A percentile compares a stretch with the other conserved stretches of the same genome.
Evolutionary conservation across 2,888 invertebrate genomes (phyloP).

Genomic region (Alentia gelatinosa): DNA sequence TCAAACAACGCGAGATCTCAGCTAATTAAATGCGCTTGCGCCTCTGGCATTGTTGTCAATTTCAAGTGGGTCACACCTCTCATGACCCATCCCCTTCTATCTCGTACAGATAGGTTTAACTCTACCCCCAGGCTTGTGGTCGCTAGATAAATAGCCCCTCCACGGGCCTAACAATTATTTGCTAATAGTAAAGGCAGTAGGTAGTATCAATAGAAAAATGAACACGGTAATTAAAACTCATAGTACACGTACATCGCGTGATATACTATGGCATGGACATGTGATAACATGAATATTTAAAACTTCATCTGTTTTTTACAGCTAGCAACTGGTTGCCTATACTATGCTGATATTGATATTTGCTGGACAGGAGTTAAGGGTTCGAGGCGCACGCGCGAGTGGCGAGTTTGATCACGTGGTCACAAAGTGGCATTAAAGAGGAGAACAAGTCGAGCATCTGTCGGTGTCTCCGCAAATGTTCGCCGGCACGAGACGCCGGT

Average conservation of each 20-base stretch:
- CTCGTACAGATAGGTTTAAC: no score
- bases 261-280: no score
- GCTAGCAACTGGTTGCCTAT: not conserved
- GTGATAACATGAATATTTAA: not conserved
- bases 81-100: no score
- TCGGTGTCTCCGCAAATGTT: slow-evolving; percentile 18
- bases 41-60: slow-evolving; percentile 24
- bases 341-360: not conserved
- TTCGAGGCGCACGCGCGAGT: slow-evolving; percentile 21
- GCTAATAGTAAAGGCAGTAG: no score
- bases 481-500: not conserved
- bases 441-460: not conserved
- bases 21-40: slow-evolving; percentile 32
- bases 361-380: not conserved
- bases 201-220: no score
- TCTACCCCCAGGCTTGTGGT: no score
- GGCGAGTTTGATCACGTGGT: not conserved
- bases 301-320: not conserved
- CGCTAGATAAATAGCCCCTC: no score
- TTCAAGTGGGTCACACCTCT: not conserved
- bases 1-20: not conserved
- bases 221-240: not conserved
- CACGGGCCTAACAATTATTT: no score
- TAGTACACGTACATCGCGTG: no score
- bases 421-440: slow-evolving; percentile 33